Evolutionary conservation across 2,888 invertebrate genomes (phyloP).

Genomic region (Macaria liturata): DNA sequence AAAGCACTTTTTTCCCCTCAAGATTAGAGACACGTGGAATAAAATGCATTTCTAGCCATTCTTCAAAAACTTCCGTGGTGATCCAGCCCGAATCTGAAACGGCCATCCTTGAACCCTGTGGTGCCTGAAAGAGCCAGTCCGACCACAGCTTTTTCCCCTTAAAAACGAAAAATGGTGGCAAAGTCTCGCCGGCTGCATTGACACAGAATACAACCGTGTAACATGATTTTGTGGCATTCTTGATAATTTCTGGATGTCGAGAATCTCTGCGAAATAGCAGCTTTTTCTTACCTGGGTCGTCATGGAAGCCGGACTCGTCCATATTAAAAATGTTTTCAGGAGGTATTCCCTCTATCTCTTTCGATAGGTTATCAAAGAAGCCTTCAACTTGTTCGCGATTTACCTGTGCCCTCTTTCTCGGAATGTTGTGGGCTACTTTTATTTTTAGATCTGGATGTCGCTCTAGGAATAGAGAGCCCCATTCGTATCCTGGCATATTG

Average conservation of each 20-base stretch:
- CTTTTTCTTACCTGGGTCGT: conserved; percentile 5
- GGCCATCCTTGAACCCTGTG: conserved; percentile 5
- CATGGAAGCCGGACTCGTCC: conserved; percentile 4
- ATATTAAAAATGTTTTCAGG: conserved; percentile 1
- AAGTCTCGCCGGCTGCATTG: neutral
- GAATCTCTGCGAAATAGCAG: neutral
- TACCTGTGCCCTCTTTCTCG: neutral
- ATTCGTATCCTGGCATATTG: neutral
- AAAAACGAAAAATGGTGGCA: conserved; percentile 4
- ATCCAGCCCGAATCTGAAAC: conserved; percentile 10
- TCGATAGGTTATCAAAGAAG: neutral
- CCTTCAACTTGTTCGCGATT: neutral
- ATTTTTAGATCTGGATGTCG: neutral
- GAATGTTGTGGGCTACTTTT: neutral
- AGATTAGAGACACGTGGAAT: neutral
- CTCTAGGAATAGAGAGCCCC: neutral
- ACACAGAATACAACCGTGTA: conserved; percentile 6
- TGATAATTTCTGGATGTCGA: conserved; percentile 1
- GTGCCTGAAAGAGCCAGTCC: neutral
- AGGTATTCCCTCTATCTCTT: neutral
- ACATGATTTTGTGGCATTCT: conserved; percentile 1
- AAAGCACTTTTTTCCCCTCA: conserved; percentile 11
- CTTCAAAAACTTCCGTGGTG: conserved; percentile 1
- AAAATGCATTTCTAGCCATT: conserved; percentile 7
- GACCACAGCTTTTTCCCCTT: conserved; percentile 4